Conservation (phyloP, 2,888 invertebrate genomes). For the Drosophila lutescens region DNA sequence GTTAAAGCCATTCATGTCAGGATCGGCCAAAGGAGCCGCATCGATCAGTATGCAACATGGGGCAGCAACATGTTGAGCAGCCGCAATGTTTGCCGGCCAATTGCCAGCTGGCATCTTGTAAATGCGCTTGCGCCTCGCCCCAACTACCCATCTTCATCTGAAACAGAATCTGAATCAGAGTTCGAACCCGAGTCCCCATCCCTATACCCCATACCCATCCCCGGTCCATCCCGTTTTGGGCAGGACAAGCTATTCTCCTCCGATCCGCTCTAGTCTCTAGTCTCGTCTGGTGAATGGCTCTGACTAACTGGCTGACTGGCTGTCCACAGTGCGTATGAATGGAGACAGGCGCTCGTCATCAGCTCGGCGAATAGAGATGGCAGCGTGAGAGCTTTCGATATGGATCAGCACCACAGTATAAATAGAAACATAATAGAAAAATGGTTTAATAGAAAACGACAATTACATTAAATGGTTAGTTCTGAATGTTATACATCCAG, state of each 20-base stretch:
- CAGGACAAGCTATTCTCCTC: conserved; percentile 38
- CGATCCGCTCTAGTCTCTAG: conserved; percentile 19
- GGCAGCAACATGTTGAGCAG: conserved; percentile 62
- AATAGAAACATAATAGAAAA: too few species aligned
- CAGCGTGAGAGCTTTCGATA: conserved; percentile 1
- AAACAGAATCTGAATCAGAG: too few species aligned
- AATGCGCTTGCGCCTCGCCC: conserved; percentile 59
- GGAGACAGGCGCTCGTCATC: conserved; percentile 56
- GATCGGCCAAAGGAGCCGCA: conserved; percentile 67
- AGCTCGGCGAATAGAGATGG: conserved; percentile 4
- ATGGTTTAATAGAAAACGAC: too few species aligned
- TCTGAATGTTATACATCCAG: too few species aligned
- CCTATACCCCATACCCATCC: background rate
- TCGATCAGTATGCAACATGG: conserved; percentile 82
- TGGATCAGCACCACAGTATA: too few species aligned
- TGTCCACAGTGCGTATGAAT: conserved; percentile 75
- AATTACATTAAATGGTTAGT: too few species aligned
- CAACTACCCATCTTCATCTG: background rate
- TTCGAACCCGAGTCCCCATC: background rate
- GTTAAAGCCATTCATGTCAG: conserved; percentile 79
- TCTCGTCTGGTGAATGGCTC: conserved; percentile 48
- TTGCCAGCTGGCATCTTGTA: conserved; percentile 82
- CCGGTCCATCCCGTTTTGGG: conserved; percentile 40
- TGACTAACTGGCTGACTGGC: conserved; percentile 22
- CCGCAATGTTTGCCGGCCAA: conserved; percentile 71